Base-by-base conservation (phyloP, 2,797 vertebrate genomes). In the Mormyrops boulengeri region DNA sequence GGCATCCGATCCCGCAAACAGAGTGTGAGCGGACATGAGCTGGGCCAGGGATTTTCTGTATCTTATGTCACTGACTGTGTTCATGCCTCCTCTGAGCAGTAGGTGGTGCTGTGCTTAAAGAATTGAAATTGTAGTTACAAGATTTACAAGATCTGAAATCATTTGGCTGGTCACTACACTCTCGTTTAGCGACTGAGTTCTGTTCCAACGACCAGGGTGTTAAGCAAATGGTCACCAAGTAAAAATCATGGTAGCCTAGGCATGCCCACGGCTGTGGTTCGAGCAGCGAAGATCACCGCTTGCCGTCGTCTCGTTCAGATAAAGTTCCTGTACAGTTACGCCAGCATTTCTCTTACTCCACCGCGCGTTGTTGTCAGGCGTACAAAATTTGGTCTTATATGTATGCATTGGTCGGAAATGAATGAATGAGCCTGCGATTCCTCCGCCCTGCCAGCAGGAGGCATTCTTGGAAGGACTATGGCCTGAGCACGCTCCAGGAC, bases 401-500 rank as follows among this genome's bases (percentile, higher is more conserved):
- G 66, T 30, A 34, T 34, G 66, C 30, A 69, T 69, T 34, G 26
- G 69, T 6, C 12, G 5, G 69, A 38, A 17, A 38, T 41, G 34
- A 38, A 8, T 19, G 30, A 77, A 77, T 3, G 34, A 41, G 1
- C 14, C 34, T 44, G 34, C 38, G 14, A 80, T 50, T 50, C 44
- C 55, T 86, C 91, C 4, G 88, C 5, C 69, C 41, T 9, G 12
- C 60, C 84, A 22, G 9, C 41, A 89, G 95, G 88, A 82, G 1
- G 82, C 5, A 82, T 14, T 88, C 88, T 3, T 96, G 95, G 95
- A 92, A 92, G 17, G 94, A 94, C 50, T 80, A 85, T 8, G 86
- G 90, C 44, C 44, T 95, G 84, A 92, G 34, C 89, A 91, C 89
- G 2, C 26, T 88, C 38, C 91, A 93, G 90, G 91, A 92, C 85